Evolutionary conservation across 2,113 vertebrate genomes (phyloP).

Genomic region (Falco punctatus): DNA sequence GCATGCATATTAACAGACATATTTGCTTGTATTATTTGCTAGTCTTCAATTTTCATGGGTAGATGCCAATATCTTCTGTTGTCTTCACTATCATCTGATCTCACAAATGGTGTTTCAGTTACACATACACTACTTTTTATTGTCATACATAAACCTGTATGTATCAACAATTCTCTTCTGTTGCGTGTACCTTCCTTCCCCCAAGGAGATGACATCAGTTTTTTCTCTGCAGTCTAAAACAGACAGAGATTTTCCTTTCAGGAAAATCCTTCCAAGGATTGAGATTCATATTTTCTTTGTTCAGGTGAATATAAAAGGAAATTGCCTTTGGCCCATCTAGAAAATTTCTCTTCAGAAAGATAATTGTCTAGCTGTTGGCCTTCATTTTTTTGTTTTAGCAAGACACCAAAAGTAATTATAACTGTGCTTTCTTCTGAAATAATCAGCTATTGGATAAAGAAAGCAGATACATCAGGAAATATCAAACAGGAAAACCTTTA

Average conservation of each 20-base stretch:
- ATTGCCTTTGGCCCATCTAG: background rate
- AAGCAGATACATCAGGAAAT: background rate
- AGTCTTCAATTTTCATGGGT: background rate
- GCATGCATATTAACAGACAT: background rate
- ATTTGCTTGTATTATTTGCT: background rate
- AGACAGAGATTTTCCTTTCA: background rate
- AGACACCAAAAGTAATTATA: background rate
- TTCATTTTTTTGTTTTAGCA: background rate
- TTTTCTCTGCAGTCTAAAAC: background rate
- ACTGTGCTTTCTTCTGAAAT: background rate
- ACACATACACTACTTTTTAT: background rate
- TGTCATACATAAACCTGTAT: background rate
- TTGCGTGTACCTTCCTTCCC: background rate
- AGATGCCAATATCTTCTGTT: background rate
- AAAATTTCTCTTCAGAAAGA: background rate
- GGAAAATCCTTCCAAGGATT: background rate
- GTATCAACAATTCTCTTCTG: background rate
- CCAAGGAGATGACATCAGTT: background rate
- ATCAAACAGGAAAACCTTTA: background rate
- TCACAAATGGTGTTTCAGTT: background rate
- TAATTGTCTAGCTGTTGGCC: background rate
- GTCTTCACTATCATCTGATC: background rate
- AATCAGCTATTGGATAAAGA: background rate
- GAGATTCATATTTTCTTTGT: background rate
- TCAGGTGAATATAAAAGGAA: background rate